Base-by-base conservation (phyloP, 2,113 vertebrate species). In the Petrocephalus zakoni region DNA sequence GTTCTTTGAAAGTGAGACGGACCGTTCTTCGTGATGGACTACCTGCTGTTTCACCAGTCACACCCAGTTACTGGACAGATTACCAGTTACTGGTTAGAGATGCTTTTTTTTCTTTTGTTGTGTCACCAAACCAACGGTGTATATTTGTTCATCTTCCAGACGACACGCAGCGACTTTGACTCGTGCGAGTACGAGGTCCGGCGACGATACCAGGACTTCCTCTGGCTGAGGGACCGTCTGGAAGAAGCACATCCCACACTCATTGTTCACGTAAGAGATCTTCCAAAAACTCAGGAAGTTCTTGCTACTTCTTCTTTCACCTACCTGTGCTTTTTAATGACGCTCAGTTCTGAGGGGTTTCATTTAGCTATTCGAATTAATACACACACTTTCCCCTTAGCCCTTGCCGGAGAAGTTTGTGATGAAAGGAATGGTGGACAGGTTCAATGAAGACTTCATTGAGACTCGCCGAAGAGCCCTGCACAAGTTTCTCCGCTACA, bases 361-460 rank as follows among this genome's bases (percentile, higher is more conserved):
- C 13, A 11, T 87, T 29, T 53, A 68, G 86, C 37, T 29, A 5
- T 51, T 47, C 15, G 1, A 17, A 53, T 37, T 82, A 11, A 25
- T 56, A 13, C 19, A 19, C 34, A 22, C 0, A 7, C 25, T 91
- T 90, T 90, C 92, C 88, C 64, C 86, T 29, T 88, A 99, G 98
- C 98, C 98, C 0, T 94, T 99, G 89, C 98, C 98, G 2, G 98
- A 99, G 93, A 99, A 99, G 94, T 99, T 99, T 92, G 96, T 99
- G 91, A 96, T 99, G 94, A 99, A 96, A 90, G 97, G 98, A 89
- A 98, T 99, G 97, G 96, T 99, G 93, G 98, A 99, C 56, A 95
- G 98, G 90, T 99, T 99, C 92, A 99, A 94, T 15, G 95, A 97
- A 0, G 96, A 98, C 93, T 99, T 99, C 94, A 98, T 99, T 10